phyloP scores from a whole-genome alignment of 2,888 invertebrate species.

The Pandemis cinnamomeana region DNA sequence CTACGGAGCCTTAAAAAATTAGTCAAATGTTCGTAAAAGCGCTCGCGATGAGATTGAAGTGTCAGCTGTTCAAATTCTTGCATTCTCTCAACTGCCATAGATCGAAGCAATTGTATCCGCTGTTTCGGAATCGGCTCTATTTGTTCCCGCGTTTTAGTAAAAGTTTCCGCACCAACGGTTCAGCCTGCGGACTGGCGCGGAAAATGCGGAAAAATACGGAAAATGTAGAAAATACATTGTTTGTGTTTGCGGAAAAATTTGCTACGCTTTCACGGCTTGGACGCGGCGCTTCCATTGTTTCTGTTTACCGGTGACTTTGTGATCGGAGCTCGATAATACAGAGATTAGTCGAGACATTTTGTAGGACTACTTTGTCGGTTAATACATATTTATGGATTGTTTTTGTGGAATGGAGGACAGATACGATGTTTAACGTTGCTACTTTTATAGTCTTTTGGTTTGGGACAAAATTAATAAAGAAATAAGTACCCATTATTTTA shows the following conservation, averaged over 20 bases:
- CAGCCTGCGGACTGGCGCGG: conserved; percentile 1
- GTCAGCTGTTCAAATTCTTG: background rate
- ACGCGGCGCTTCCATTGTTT: conserved; percentile 1
- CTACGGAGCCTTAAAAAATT: too few relatives aligned
- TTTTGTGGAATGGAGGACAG: too few relatives aligned
- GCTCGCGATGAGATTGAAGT: background rate
- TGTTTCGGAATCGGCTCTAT: conserved; percentile 2
- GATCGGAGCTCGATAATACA: conserved; percentile 13
- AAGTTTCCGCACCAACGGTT: conserved; percentile 14
- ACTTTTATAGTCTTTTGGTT: too few relatives aligned
- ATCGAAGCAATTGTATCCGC: conserved; percentile 3
- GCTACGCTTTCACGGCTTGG: conserved; percentile 20
- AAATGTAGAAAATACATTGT: conserved; percentile 34
- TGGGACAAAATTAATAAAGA: too few relatives aligned
- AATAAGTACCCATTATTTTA: too few relatives aligned
- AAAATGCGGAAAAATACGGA: conserved; percentile 18
- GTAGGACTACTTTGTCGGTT: too few relatives aligned
- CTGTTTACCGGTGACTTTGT: conserved; percentile 16
- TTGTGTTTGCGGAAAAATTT: conserved; percentile 35
- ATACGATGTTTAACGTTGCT: too few relatives aligned
- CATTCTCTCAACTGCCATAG: background rate
- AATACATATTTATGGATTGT: background rate
- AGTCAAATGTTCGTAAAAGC: background rate
- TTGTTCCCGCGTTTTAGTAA: conserved; percentile 25
- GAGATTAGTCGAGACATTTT: background rate